Percentiles rank a stretch among this genome's conserved stretches.
These are phyloP conservation scores for Drosophila conformis DNA, from an alignment of 2,888 invertebrate genomes.

Conservation along the genomic window DNA sequence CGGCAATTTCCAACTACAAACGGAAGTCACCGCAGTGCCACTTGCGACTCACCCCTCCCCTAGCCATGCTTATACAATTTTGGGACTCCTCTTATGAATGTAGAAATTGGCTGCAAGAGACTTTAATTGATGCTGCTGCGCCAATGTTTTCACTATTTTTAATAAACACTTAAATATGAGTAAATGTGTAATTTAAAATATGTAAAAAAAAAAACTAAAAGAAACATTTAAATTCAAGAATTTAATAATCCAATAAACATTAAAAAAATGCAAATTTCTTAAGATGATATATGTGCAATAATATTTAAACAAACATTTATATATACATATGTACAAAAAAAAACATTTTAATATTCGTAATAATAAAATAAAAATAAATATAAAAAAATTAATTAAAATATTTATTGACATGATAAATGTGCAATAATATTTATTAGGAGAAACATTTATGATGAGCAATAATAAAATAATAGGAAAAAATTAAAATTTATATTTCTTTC, in stretches of 20 bases:
- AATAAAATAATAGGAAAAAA: neutral
- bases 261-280: neutral
- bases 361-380: too few relatives aligned
- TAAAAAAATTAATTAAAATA: too few relatives aligned
- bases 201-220: neutral
- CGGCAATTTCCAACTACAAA: slow-evolving; percentile 54
- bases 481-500: neutral
- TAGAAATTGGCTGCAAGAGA: slow-evolving; percentile 31
- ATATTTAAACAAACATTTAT: neutral
- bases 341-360: too few relatives aligned
- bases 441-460: neutral
- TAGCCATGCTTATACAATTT: slow-evolving; percentile 22
- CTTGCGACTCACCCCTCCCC: neutral
- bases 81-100: slow-evolving; percentile 25
- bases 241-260: neutral
- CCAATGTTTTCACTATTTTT: slow-evolving; percentile 14
- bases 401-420: neutral
- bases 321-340: too few relatives aligned
- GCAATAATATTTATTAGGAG: neutral
- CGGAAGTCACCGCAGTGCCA: slow-evolving; percentile 74
- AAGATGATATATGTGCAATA: neutral
- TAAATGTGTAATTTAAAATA: neutral
- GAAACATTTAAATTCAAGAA: too few relatives aligned
- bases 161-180: neutral
- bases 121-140: slow-evolving; percentile 14